A percentile compares a stretch with the other conserved stretches of the same genome.
phyloP scores from a whole-genome alignment of 1,140 invertebrate genomes.

The Drosophila triauraria region DNA sequence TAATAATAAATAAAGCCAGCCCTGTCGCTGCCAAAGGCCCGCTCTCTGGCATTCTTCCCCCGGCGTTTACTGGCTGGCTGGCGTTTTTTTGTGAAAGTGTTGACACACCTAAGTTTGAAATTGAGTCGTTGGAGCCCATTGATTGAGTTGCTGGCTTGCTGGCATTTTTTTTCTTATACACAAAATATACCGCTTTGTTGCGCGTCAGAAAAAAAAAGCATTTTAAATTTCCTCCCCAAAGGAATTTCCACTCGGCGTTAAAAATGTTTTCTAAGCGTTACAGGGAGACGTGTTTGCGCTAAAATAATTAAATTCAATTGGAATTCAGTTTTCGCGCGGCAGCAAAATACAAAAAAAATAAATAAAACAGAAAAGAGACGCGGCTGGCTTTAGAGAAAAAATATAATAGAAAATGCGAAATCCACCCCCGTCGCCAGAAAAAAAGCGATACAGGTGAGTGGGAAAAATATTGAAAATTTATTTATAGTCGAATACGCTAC shows the following conservation, averaged over 20 bases:
- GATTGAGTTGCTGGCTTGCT: conserved; percentile 27
- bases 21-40: neutral
- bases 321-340: conserved; percentile 32
- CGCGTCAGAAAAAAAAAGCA: conserved; percentile 13
- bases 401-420: conserved; percentile 40
- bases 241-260: conserved; percentile 6
- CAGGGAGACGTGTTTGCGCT: neutral
- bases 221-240: conserved; percentile 15
- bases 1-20: conserved; percentile 60
- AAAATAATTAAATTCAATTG: conserved; percentile 50
- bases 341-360: neutral
- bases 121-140: conserved; percentile 39
- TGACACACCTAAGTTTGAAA: conserved; percentile 45
- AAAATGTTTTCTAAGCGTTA: conserved; percentile 21
- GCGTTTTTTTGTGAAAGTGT: conserved; percentile 31
- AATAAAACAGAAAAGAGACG: neutral
- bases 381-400: conserved; percentile 14
- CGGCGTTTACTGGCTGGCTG: neutral
- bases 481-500: conserved; percentile 78
- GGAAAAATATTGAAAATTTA: conserved; percentile 75
- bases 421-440: neutral
- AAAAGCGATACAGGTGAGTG: conserved; percentile 5
- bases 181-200: conserved; percentile 33
- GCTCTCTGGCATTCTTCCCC: neutral
- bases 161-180: conserved; percentile 10